Conservation (phyloP, 2,888 invertebrate genomes). For the Drosophila anceps region DNA sequence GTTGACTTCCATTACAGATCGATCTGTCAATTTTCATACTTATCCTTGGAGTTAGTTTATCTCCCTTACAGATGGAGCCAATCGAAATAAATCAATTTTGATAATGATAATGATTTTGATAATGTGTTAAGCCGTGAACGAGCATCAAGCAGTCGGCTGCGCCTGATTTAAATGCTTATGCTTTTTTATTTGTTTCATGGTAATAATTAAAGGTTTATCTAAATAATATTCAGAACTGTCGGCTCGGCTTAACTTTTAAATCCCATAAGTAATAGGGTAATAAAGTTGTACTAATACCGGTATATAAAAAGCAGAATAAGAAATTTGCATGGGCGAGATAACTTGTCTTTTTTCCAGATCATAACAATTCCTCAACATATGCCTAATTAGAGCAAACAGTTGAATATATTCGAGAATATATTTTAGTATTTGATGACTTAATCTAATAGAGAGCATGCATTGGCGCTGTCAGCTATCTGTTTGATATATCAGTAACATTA, state of each 20-base stretch:
- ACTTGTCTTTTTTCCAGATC: background rate
- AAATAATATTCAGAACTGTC: background rate
- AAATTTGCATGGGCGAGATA: background rate
- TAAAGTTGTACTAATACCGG: background rate
- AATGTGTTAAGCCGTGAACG: background rate
- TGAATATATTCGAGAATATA: background rate
- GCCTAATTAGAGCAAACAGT: background rate
- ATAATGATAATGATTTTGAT: no score
- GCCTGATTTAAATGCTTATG: background rate
- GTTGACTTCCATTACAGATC: background rate
- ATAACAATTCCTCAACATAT: constrained; percentile 1
- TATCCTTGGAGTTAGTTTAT: no score
- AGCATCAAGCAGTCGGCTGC: background rate
- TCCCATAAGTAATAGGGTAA: background rate
- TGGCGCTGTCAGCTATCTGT: background rate
- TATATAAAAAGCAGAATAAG: constrained; percentile 3
- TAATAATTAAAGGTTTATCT: constrained; percentile 8
- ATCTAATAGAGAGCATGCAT: constrained; percentile 1
- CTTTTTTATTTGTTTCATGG: background rate
- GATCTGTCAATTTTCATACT: background rate
- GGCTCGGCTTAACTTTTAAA: background rate
- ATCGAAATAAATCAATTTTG: no score
- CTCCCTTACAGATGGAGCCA: no score
- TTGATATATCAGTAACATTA: constrained; percentile 5
- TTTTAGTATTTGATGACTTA: background rate